Evolutionary conservation across 2,888 invertebrate genomes (phyloP).

Genomic region (Desoria tigrina): DNA sequence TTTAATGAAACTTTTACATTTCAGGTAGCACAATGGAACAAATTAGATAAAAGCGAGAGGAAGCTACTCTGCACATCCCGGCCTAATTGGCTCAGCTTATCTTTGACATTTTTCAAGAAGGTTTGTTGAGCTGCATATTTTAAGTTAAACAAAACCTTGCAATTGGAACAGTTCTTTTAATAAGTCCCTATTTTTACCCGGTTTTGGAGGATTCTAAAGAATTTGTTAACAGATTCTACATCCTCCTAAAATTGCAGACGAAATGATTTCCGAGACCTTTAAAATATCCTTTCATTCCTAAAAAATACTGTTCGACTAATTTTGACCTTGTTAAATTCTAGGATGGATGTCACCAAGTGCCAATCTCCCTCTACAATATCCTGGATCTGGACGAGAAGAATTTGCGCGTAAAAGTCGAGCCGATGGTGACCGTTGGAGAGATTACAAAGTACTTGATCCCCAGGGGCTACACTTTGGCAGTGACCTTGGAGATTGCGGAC

Average conservation of each 20-base stretch:
- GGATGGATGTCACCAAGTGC: constrained; percentile 64
- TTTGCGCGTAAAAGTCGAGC: constrained; percentile 67
- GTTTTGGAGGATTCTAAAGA: too few relatives aligned
- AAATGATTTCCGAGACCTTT: too few relatives aligned
- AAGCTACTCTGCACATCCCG: constrained; percentile 67
- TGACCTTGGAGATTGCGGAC: constrained; percentile 69
- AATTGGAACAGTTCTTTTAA: neutral
- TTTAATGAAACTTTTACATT: too few relatives aligned
- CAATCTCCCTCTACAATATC: constrained; percentile 67
- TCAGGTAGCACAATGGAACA: constrained; percentile 55
- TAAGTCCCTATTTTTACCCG: neutral
- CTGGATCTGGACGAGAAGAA: constrained; percentile 63
- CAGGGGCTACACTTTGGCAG: constrained; percentile 67
- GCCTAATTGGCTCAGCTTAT: constrained; percentile 71
- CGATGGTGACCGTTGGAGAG: constrained; percentile 67
- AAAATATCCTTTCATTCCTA: too few relatives aligned
- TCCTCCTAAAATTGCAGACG: too few relatives aligned
- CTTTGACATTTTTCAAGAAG: constrained; percentile 69
- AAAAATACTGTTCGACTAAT: constrained; percentile 11
- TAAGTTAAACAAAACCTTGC: neutral
- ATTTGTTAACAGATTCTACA: too few relatives aligned
- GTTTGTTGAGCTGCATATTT: constrained; percentile 36
- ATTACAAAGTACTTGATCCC: constrained; percentile 67
- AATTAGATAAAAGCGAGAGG: constrained; percentile 55
- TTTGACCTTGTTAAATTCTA: too few relatives aligned